phyloP scores from a whole-genome alignment of 2,797 vertebrate genomes.

The Lophius americanus region DNA sequence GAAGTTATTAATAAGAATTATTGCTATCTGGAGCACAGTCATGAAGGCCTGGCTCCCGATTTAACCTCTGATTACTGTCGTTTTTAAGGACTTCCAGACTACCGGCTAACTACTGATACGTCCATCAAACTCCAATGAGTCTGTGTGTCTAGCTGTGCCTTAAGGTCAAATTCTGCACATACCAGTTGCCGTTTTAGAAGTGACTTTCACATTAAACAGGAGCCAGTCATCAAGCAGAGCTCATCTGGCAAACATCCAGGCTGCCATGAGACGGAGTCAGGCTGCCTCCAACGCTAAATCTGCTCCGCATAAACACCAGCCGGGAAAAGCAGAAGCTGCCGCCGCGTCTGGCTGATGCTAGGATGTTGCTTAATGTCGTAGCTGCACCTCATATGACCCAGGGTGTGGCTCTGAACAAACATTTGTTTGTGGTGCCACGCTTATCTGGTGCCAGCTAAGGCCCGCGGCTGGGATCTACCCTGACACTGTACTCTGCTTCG shows the following conservation, averaged over 20 bases:
- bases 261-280: constrained; percentile 50
- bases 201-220: constrained; percentile 79
- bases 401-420: constrained; percentile 54
- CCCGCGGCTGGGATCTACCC: constrained; percentile 42
- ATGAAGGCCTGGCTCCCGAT: constrained; percentile 7
- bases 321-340: constrained; percentile 27
- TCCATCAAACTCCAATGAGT: constrained; percentile 73
- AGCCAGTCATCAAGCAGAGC: constrained; percentile 66
- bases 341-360: constrained; percentile 46
- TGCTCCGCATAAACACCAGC: constrained; percentile 50
- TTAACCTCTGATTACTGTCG: constrained; percentile 6
- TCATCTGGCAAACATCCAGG: constrained; percentile 70
- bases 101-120: constrained; percentile 48
- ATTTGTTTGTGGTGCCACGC: constrained; percentile 61
- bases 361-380: constrained; percentile 61
- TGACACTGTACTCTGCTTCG: constrained; percentile 35
- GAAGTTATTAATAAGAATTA: constrained; percentile 28
- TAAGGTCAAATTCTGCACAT: constrained; percentile 78
- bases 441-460: constrained; percentile 57
- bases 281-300: constrained; percentile 47
- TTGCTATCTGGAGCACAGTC: constrained; percentile 5
- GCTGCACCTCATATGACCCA: constrained; percentile 61
- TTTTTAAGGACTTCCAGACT: constrained; percentile 28
- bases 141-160: constrained; percentile 71
- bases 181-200: constrained; percentile 74